Percentiles rank a stretch among this genome's conserved stretches.
These are phyloP conservation scores for Siniperca obscura DNA, from an alignment of 2,797 vertebrate genomes.

Conservation along the genomic window DNA sequence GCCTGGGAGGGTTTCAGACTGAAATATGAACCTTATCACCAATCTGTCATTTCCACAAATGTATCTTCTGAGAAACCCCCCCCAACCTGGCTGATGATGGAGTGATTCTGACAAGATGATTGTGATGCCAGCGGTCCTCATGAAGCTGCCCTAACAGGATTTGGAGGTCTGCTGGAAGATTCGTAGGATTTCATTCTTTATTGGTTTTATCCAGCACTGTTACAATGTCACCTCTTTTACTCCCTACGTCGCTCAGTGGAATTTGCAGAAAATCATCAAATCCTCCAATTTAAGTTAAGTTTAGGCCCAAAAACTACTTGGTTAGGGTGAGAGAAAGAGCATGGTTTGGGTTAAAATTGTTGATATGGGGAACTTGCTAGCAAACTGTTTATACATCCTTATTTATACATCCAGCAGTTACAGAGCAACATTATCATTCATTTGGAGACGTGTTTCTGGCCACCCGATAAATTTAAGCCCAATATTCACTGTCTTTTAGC, in stretches of 20 bases:
- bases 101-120: slow-evolving; percentile 33
- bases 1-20: slow-evolving; percentile 44
- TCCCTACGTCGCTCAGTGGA: not conserved
- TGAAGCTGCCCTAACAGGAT: slow-evolving; percentile 35
- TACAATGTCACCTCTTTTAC: not conserved
- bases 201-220: not conserved
- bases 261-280: not conserved
- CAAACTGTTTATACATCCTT: not conserved
- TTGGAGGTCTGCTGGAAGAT: slow-evolving; percentile 11
- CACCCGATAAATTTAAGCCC: not conserved
- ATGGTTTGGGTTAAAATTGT: not conserved
- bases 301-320: not conserved
- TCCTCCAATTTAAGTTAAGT: not conserved
- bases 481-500: not conserved
- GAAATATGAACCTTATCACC: slow-evolving; percentile 65
- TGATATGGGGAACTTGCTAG: not conserved
- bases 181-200: slow-evolving; percentile 10
- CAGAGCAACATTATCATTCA: not conserved
- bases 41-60: slow-evolving; percentile 65
- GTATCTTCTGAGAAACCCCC: slow-evolving; percentile 15
- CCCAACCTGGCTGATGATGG: slow-evolving; percentile 16
- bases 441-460: not conserved
- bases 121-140: slow-evolving; percentile 22
- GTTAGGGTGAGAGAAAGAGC: not conserved
- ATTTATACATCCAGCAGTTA: not conserved